phyloP scores from a whole-genome alignment of 2,113 vertebrate species.

The Crotalus tigris region DNA sequence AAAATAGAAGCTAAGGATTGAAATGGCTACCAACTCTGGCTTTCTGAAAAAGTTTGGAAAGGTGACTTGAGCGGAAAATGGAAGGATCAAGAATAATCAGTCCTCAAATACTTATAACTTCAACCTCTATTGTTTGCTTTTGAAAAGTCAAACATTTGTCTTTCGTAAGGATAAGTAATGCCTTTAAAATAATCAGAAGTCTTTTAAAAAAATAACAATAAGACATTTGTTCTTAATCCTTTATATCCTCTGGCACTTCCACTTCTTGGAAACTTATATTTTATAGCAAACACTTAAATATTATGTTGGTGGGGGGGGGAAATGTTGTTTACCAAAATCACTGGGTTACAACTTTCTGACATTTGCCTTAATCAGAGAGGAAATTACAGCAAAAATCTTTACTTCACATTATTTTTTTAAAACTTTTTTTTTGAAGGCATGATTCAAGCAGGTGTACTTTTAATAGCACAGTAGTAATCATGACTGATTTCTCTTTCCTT shows the following conservation, averaged over 20 bases:
- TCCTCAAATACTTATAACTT: background rate
- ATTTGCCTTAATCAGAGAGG: constrained; percentile 41
- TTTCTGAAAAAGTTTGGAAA: background rate
- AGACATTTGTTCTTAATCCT: background rate
- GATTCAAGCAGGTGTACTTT: constrained; percentile 34
- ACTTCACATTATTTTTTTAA: background rate
- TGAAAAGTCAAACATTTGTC: background rate
- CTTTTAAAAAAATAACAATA: background rate
- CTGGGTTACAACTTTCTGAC: constrained; percentile 30
- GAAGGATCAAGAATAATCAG: background rate
- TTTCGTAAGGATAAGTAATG: background rate
- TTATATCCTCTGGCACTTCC: background rate
- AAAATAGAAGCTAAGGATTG: background rate
- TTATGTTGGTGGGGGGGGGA: background rate
- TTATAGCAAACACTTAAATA: background rate
- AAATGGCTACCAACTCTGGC: background rate
- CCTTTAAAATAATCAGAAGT: background rate
- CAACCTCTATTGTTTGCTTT: background rate
- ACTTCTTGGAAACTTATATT: constrained; percentile 8
- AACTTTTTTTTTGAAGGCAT: constrained; percentile 20
- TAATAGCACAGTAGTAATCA: constrained; percentile 25
- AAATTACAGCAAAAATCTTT: constrained; percentile 31
- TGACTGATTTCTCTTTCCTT: background rate
- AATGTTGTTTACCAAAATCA: background rate
- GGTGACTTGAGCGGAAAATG: background rate